Conservation (phyloP, 2,113 vertebrate species). For the Agelaius tricolor region DNA sequence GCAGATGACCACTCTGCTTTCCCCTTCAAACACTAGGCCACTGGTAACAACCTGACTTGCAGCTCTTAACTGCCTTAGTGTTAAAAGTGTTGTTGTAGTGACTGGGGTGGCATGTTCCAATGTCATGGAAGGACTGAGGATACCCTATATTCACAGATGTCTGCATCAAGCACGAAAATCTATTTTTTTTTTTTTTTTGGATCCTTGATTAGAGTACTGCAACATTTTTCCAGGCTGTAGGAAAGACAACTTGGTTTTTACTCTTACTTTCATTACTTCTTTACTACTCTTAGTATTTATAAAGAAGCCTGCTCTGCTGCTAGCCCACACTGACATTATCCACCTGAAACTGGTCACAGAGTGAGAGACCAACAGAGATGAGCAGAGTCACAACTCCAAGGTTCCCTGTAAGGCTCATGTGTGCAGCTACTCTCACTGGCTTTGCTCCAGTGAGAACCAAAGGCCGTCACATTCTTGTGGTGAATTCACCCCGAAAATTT, state of each 20-base stretch:
- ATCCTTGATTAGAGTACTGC: neutral
- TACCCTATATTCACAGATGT: neutral
- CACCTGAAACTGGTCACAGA: neutral
- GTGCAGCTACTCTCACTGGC: neutral
- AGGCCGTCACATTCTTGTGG: neutral
- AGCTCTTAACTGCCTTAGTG: neutral
- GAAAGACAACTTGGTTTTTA: neutral
- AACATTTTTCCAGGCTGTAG: neutral
- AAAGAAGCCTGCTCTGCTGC: neutral
- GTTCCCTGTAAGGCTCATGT: neutral
- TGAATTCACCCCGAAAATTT: neutral
- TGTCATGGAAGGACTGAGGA: neutral
- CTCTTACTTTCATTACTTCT: neutral
- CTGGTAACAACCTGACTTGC: neutral
- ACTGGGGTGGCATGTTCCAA: neutral
- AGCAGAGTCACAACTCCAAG: neutral
- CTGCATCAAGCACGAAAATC: neutral
- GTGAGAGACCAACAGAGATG: neutral
- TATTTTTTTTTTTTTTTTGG: neutral
- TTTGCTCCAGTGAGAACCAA: neutral
- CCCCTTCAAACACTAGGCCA: neutral
- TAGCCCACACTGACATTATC: neutral
- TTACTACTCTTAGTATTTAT: neutral
- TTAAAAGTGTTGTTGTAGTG: neutral
- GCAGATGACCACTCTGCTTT: neutral